These are phyloP conservation scores for Sebastes vulpes DNA, from an alignment of 2,797 vertebrate genomes.

Conservation along the genomic window DNA sequence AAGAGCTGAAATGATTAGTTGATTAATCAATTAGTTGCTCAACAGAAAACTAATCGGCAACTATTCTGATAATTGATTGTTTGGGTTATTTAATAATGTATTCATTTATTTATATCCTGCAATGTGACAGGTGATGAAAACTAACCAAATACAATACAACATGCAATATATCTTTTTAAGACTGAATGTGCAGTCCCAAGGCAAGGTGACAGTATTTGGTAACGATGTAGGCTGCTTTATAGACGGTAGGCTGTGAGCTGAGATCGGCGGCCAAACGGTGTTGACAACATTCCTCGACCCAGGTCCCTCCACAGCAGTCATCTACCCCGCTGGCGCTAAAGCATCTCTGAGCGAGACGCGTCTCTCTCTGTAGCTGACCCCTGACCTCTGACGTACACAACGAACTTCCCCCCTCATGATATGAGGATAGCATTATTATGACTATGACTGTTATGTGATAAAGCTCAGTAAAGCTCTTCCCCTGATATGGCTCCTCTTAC, in stretches of 20 bases:
- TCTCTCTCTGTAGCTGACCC: background rate
- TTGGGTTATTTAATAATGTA: background rate
- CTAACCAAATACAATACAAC: background rate
- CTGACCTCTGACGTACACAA: slow-evolving; percentile 6
- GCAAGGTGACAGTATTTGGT: slow-evolving; percentile 7
- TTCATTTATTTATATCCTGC: background rate
- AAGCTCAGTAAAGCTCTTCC: slow-evolving; percentile 25
- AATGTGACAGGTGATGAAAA: slow-evolving; percentile 8
- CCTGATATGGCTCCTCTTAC: slow-evolving; percentile 39
- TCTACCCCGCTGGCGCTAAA: background rate
- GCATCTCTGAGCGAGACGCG: background rate
- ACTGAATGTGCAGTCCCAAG: background rate
- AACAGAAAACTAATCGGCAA: background rate
- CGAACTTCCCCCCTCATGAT: background rate
- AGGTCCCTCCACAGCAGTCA: slow-evolving; percentile 6
- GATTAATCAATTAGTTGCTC: background rate
- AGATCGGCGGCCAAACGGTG: slow-evolving; percentile 17
- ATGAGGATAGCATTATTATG: slow-evolving; percentile 3
- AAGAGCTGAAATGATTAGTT: background rate
- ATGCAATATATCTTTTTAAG: background rate
- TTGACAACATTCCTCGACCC: slow-evolving; percentile 2
- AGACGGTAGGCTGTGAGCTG: slow-evolving; percentile 28
- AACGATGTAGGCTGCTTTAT: slow-evolving; percentile 24
- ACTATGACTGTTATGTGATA: slow-evolving; percentile 16
- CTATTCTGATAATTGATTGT: background rate